Base-by-base conservation (phyloP, 2,888 invertebrate genomes). In the Scaptomyza caliginosa region DNA sequence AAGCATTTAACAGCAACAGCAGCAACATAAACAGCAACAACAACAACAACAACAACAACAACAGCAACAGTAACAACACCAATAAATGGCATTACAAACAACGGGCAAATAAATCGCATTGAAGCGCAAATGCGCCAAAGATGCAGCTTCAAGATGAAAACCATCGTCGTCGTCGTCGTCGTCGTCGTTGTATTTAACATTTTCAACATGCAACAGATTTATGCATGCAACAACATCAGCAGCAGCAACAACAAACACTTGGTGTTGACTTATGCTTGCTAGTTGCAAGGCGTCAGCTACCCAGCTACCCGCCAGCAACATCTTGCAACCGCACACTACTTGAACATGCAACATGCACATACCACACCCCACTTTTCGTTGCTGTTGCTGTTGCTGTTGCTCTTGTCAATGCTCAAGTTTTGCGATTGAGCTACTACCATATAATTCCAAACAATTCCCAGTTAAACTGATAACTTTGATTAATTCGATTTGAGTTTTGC, bases 131-230 rank as follows among this genome's bases (percentile, higher is more conserved):
- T 82, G 81, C 80, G 83, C 67, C 64, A 82, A 82, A 82, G 83
- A 70, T 74, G 84, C 70, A 66, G 40, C 74, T 52, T 49, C 1
- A 4, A 65, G 74, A 76, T 83, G 77, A 77, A 76, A 77, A 48
- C 36, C 46, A 59, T 51, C 77, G 67, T 73, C 59, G 43, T 26
- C 42, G 23, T 23, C 57, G 66, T 66, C 59, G 56, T 38, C 67
- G 65, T 62, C 58, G 69, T 74, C 58, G 65, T 74, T 66, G 81
- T 74, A 64, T 67, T 79, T 88, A 86, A 83, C 84, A 86, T 86
- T 82, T 88, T 69, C 88, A 86, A 86, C 88, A 86, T 78, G 88
- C 88, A 85, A 76, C 82, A 82, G 82, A 87, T 88, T 86, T 88
- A 86, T 89, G 89, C 86, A 76, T 79, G 77, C 86, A 72, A 67